Base-by-base conservation (phyloP, 2,113 vertebrate genomes). In the Corythornis cristatus region DNA sequence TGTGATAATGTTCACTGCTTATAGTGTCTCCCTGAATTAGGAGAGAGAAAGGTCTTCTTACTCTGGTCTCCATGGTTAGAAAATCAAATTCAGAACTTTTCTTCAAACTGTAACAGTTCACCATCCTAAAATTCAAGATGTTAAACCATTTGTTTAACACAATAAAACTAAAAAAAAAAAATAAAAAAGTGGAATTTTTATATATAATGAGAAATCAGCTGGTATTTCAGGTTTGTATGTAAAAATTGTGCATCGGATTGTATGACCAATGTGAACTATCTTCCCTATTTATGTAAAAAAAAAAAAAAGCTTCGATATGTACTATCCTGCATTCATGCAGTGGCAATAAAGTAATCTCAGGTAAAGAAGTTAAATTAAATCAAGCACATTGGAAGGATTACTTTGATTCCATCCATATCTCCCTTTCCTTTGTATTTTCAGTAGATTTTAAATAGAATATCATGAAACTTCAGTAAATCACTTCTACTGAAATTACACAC, bases 381-480 rank as follows among this genome's bases (percentile, higher is more conserved):
- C 5, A 43, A 67, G 17, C 4, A n/a, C 15, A 45, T 15, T 40
- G 4, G 22, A 84, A 82, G 7, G 48, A 48, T 82, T 71, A 0
- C 17, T 82, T 90, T 84, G 29, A n/a, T 82, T 26, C 6, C 22
- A 84, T 84, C n/a, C 8, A 15, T 78, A 28, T 31, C 14, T 71
- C 13, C 31, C 51, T 82, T 89, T 92, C 72, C 35, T 35, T 35
- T 57, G 33, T 88, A 11, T 54, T 23, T 95, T 92, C 76, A 91
- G 43, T 92, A 90, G 70, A 83, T 89, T 96, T 95, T 82, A 91
- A 93, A 89, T 23, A 80, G 60, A 74, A 65, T 15, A 43, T 60
- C 83, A 76, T 29, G 14, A 22, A 81, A 66, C 43, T 83, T 77
- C 56, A 72, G 57, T 85, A 92, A 96, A 95, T 93, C 58, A 85